Evolutionary conservation across 2,113 vertebrate species (phyloP), one percentile per base, ranked within the genome.

Genomic region (Sylvia atricapilla): DNA sequence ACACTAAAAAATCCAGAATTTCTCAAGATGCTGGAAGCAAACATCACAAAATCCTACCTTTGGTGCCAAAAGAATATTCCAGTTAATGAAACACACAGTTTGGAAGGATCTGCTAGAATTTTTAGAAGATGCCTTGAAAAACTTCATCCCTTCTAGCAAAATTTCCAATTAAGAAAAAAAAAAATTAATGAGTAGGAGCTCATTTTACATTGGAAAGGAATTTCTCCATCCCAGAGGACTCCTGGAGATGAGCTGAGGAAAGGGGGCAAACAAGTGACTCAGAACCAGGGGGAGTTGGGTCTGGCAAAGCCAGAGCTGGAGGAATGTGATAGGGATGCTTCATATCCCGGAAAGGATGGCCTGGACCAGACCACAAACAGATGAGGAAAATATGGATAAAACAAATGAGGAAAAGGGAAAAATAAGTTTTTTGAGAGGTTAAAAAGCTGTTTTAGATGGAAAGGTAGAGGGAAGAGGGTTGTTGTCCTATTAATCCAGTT

Each of bases 61-160:
- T 73, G 28, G 30, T 47, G 95, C 88, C 94, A 97, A 89, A 93
- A 50, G 77, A 69, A 73, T 93, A 92, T 95, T 94, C 64, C 80
- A 83, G 35, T 93, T 93, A 96, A 97, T 97, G 75, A 94, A 96
- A 96, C 91, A 88, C 17, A 1, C 73, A 94, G 78, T 78, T 94
- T 92, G 83, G 89, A 96, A 96, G 96, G 89, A 80, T 30, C 44
- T 92, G 77, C 44, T 83, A 76, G 76, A 93, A 95, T 96, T 93
- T 92, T 30, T 64, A 81, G 92, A 69, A 94, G 49, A 63, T 16
- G 44, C 33, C 55, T 92, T 92, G 64, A 90, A 84, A 87, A 76
- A 93, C n/a, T 20, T 25, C 69, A 20, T 64, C 77, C 47, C 63
- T 94, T 93, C 77, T 88, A 84, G 47, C 17, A 94, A 77, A 90